Conservation (phyloP, 2,888 invertebrate genomes). For the Drosophila diplacantha region DNA sequence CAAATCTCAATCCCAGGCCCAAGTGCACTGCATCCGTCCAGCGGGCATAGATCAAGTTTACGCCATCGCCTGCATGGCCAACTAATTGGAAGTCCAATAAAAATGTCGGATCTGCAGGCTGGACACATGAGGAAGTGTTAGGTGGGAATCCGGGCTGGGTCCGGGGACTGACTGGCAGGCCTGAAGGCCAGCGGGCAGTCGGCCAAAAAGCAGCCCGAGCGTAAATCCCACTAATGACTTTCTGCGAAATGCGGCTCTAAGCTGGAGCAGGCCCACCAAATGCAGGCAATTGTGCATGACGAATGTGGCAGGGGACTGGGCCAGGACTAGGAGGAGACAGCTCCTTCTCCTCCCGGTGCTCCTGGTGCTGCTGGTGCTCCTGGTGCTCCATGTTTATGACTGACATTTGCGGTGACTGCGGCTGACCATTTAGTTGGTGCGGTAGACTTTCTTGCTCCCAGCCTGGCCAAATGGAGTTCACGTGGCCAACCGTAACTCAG, state of each 20-base stretch:
- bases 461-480: slow-evolving; percentile 53
- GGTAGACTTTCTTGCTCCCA: slow-evolving; percentile 62
- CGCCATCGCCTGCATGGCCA: slow-evolving; percentile 55
- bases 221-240: slow-evolving; percentile 71
- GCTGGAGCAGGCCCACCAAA: slow-evolving; percentile 38
- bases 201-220: slow-evolving; percentile 62
- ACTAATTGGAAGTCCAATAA: slow-evolving; percentile 74
- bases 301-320: slow-evolving; percentile 64
- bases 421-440: slow-evolving; percentile 48
- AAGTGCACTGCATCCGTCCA: slow-evolving; percentile 19
- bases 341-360: neutral
- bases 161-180: neutral
- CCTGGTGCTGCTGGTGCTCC: slow-evolving; percentile 2
- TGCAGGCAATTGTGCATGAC: slow-evolving; percentile 71
- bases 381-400: slow-evolving; percentile 58
- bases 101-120: slow-evolving; percentile 67
- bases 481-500: slow-evolving; percentile 57
- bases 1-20: slow-evolving; percentile 5
- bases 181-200: slow-evolving; percentile 45
- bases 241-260: slow-evolving; percentile 62
- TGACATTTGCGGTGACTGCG: slow-evolving; percentile 65
- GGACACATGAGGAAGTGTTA: slow-evolving; percentile 17
- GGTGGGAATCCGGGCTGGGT: slow-evolving; percentile 12
- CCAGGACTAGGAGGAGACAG: slow-evolving; percentile 1
- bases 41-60: slow-evolving; percentile 65